Evolutionary conservation across 2,113 vertebrate genomes (phyloP).

Genomic region (Edolisoma coerulescens): DNA sequence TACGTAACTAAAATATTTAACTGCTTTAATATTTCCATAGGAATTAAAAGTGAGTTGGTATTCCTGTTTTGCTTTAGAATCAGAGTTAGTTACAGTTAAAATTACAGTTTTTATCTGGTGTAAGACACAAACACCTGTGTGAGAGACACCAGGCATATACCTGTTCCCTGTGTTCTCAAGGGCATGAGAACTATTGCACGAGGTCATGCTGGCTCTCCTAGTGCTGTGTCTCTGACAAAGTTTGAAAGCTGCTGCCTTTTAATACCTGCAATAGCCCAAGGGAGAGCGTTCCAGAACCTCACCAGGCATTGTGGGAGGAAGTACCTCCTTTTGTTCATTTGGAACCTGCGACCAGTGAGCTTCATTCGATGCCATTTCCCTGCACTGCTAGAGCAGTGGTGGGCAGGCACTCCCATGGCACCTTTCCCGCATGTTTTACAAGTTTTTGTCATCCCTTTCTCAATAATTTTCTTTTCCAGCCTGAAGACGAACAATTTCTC

Average conservation of each 20-base stretch:
- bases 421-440: neutral
- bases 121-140: neutral
- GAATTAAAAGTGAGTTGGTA: neutral
- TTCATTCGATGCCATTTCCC: neutral
- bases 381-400: neutral
- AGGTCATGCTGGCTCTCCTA: neutral
- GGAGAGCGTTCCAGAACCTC: neutral
- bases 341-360: neutral
- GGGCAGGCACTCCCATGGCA: neutral
- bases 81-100: neutral
- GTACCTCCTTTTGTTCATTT: neutral
- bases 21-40: neutral
- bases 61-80: neutral
- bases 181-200: rapidly evolving
- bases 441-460: neutral
- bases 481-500: neutral
- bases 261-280: neutral
- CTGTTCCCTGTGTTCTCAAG: neutral
- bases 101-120: neutral
- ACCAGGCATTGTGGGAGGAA: neutral
- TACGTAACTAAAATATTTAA: neutral
- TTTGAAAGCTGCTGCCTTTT: neutral
- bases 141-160: neutral
- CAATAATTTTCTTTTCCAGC: neutral
- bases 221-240: neutral